A percentile compares a stretch with the other conserved stretches of the same genome.
Evolutionary conservation across 2,113 vertebrate genomes (phyloP).

Genomic region (Neodon shergylaensis): DNA sequence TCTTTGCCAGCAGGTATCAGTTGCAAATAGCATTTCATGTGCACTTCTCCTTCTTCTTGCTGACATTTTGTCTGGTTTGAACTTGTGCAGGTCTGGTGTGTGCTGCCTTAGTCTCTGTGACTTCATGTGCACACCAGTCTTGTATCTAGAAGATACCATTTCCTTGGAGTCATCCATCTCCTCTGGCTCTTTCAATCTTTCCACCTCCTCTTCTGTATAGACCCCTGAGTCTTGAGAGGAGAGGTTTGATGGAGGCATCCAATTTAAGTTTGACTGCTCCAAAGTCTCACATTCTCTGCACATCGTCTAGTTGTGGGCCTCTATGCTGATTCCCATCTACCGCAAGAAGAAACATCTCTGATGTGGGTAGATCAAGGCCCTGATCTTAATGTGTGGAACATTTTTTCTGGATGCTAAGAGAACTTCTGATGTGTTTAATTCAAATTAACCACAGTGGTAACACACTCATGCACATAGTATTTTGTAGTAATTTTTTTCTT

Average conservation of each 20-base stretch:
- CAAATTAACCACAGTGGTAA: neutral
- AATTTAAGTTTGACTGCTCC: neutral
- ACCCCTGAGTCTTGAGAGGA: neutral
- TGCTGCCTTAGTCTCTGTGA: neutral
- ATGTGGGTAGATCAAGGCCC: neutral
- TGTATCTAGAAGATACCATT: neutral
- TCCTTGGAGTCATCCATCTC: neutral
- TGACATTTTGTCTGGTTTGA: neutral
- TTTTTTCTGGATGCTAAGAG: neutral
- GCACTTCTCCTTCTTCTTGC: neutral
- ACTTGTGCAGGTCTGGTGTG: neutral
- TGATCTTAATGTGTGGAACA: neutral
- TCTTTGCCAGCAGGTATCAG: neutral
- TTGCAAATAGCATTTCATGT: neutral
- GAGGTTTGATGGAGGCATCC: neutral
- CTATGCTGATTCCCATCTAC: no score
- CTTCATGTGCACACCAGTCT: neutral
- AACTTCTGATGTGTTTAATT: neutral
- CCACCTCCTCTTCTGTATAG: neutral
- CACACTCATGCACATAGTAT: neutral
- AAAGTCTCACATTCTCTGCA: neutral
- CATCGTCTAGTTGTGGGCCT: neutral
- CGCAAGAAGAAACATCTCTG: neutral
- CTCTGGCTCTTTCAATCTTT: neutral
- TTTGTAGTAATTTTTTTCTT: constrained; percentile 29